Conservation (phyloP, 2,113 vertebrate genomes). For the Nestor notabilis region DNA sequence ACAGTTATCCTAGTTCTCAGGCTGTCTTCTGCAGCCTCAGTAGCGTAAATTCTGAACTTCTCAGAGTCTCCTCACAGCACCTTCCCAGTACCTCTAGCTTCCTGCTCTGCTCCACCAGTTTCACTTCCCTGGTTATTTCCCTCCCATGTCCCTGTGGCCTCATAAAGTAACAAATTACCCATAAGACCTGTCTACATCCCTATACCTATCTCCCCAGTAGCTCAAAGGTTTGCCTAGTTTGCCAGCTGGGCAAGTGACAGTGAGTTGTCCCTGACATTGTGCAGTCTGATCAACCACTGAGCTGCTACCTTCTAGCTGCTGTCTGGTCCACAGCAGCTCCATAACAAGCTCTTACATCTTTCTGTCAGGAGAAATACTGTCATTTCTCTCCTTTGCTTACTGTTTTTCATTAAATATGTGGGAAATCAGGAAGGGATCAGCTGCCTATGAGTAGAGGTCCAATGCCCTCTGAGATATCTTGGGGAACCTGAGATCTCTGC, state of each 20-base stretch:
- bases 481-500: background rate
- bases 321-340: background rate
- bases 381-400: background rate
- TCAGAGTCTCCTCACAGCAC: background rate
- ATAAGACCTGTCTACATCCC: background rate
- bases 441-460: background rate
- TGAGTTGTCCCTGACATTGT: background rate
- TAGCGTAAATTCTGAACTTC: background rate
- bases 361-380: background rate
- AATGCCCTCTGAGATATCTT: background rate
- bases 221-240: background rate
- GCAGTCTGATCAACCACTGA: rapidly evolving
- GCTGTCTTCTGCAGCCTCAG: background rate
- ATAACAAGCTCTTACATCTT: background rate
- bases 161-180: background rate
- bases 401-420: background rate
- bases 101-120: background rate
- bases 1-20: background rate
- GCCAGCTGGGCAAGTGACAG: background rate
- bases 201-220: background rate
- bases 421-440: background rate
- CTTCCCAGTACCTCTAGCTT: background rate
- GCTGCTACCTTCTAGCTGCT: background rate
- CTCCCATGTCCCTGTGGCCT: background rate
- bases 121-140: background rate